Evolutionary conservation across 2,113 vertebrate genomes (phyloP).

Genomic region (Varanus salvator): DNA sequence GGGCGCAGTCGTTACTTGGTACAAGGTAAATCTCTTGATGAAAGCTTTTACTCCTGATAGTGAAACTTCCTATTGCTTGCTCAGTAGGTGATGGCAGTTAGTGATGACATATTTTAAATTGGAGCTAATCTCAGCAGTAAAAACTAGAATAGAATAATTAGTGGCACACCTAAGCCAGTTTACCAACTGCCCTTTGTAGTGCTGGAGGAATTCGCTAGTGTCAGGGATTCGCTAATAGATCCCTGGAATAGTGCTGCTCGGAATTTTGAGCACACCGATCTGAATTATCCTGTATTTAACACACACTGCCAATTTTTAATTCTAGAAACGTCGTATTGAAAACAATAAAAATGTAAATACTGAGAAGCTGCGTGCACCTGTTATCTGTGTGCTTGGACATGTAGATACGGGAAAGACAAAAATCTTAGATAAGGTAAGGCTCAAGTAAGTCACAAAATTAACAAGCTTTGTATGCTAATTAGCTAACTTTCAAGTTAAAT

Average conservation of each 20-base stretch:
- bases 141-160: too few relatives aligned
- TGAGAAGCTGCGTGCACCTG: conserved; percentile 88
- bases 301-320: conserved; percentile 33
- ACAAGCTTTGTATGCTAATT: background rate
- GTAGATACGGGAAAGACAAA: conserved; percentile 99
- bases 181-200: background rate
- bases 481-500: background rate
- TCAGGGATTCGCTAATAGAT: background rate
- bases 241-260: background rate
- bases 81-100: background rate
- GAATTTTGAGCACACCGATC: background rate
- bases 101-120: background rate
- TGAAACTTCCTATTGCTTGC: background rate
- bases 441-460: background rate
- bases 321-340: conserved; percentile 90
- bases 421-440: conserved; percentile 95
- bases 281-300: background rate
- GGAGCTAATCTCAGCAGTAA: background rate
- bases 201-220: background rate
- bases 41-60: background rate
- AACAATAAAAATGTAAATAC: conserved; percentile 88
- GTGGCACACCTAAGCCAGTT: background rate
- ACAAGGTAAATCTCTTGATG: background rate
- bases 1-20: background rate
- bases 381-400: conserved; percentile 97